phyloP scores from a whole-genome alignment of 1,140 invertebrate genomes.

The Ruditapes philippinarum region DNA sequence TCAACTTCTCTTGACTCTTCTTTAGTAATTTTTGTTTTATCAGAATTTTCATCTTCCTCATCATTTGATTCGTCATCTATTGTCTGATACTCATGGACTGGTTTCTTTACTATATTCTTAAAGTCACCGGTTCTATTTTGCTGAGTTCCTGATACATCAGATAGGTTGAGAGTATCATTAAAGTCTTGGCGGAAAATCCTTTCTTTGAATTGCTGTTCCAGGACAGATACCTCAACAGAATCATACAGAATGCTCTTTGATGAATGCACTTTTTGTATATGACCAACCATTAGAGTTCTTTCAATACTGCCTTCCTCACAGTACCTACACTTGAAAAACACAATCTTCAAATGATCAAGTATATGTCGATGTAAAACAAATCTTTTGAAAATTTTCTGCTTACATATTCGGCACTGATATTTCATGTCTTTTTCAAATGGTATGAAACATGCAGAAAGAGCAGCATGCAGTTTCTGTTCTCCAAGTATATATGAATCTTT shows the following conservation, averaged over 20 bases:
- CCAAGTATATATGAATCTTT: conserved; percentile 44
- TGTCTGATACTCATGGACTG: conserved; percentile 24
- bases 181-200: conserved; percentile 42
- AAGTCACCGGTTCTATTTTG: neutral
- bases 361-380: conserved; percentile 66
- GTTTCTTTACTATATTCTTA: neutral
- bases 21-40: too few species aligned
- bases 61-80: neutral
- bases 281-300: conserved; percentile 42
- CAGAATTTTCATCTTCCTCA: neutral
- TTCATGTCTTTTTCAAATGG: conserved; percentile 40
- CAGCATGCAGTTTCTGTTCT: conserved; percentile 48
- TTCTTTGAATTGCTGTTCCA: conserved; percentile 36
- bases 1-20: neutral
- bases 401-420: conserved; percentile 56
- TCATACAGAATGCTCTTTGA: conserved; percentile 5
- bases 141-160: neutral
- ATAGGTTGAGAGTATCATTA: conserved; percentile 15
- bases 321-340: conserved; percentile 59
- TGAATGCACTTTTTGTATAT: conserved; percentile 58
- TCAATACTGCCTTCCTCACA: conserved; percentile 62
- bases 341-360: conserved; percentile 57
- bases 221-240: neutral
- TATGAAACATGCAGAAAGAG: conserved; percentile 40
- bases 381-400: conserved; percentile 61